Base-by-base conservation (phyloP, 2,797 vertebrate genomes). In the Cyprinella venusta region DNA sequence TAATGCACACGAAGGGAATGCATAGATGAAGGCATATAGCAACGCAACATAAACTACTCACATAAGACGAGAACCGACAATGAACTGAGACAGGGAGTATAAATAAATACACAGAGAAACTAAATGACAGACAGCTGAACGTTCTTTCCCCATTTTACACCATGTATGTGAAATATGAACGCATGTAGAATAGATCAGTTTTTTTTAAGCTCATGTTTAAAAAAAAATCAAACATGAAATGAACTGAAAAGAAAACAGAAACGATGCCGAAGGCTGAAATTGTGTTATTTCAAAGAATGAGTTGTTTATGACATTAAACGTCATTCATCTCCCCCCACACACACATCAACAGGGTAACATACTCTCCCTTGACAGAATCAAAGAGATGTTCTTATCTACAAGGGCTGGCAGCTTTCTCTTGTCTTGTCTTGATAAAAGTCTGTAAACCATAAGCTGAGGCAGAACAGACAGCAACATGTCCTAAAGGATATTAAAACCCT, bases 361-460 rank as follows among this genome's bases (percentile, higher is more conserved):
- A 76, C 83, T 76, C 76, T 81, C 79, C 83, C 79, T 80, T 80
- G 76, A 82, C 56, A 71, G 56, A 82, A 82, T 68, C 84, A 80
- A 77, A 82, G 84, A 88, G 75, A 74, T 84, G 79, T 82, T 87
- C 82, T 82, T 85, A 80, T 84, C 81, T 82, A 68, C 64, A 45
- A 76, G 45, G 76, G 71, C 80, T 77, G 82, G 80, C 85, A 83
- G 67, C 67, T 79, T 48, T 79, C 79, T 82, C 68, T 77, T 76
- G 77, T 76, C 85, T 82, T 71, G 76, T 76, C 26, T 76, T 83
- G 50, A 88, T 80, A 82, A 88, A 88, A 88, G 82, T 54, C 56
- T 30, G 40, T 71, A 85, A 84, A 86, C 36, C 72, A 82, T 76
- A 82, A 86, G 76, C 78, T 42, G 21, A 77, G 79, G 54, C 45